phyloP scores from a whole-genome alignment of 2,113 vertebrate species.

The Ardeotis arabs region DNA sequence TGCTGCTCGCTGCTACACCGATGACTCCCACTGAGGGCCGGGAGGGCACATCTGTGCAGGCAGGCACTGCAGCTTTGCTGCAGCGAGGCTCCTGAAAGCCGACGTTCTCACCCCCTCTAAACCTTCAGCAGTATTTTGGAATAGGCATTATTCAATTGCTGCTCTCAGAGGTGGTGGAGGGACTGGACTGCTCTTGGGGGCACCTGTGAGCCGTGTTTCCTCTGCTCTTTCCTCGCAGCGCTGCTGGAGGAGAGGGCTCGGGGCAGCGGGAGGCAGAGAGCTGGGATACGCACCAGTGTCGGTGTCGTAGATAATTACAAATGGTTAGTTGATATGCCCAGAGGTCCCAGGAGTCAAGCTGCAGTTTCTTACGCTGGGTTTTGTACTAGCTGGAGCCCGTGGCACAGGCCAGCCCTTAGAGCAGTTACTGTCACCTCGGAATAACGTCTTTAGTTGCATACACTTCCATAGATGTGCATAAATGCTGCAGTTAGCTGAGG shows the following conservation, averaged over 20 bases:
- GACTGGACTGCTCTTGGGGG: background rate
- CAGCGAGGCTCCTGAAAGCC: background rate
- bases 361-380: background rate
- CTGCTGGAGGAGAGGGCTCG: background rate
- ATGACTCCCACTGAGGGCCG: background rate
- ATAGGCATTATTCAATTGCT: background rate
- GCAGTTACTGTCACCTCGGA: background rate
- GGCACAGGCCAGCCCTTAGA: background rate
- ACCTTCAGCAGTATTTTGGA: background rate
- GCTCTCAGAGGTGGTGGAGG: background rate
- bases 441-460: background rate
- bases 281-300: background rate
- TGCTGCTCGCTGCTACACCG: rapidly evolving
- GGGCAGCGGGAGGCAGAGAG: background rate
- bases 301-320: too few species aligned
- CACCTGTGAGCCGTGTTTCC: background rate
- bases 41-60: background rate
- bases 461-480: background rate
- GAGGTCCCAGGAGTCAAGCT: background rate
- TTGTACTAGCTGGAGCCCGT: background rate
- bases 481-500: background rate
- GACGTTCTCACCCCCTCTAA: background rate
- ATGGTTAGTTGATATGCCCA: background rate
- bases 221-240: rapidly evolving
- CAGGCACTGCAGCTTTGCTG: background rate